phyloP scores from a whole-genome alignment of 2,113 vertebrate genomes.

The Pomatostomus ruficeps region DNA sequence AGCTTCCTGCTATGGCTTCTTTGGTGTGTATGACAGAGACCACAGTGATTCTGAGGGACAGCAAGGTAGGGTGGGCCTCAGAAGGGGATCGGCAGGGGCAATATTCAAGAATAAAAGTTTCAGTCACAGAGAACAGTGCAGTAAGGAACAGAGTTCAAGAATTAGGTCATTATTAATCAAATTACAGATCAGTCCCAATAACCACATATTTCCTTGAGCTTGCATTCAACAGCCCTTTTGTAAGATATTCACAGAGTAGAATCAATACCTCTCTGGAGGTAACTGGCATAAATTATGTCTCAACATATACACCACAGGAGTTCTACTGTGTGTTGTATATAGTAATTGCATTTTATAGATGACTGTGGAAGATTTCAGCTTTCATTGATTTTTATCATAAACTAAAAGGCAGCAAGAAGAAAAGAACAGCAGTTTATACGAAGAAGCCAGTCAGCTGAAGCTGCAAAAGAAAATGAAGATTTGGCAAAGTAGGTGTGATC shows the following conservation, averaged over 20 bases:
- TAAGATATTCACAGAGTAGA: constrained; percentile 77
- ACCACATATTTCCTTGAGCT: constrained; percentile 73
- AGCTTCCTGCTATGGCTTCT: not conserved
- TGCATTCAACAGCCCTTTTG: constrained; percentile 71
- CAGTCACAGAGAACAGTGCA: constrained; percentile 15
- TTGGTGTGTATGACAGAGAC: not conserved
- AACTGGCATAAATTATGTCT: constrained; percentile 84
- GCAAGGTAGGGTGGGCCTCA: not conserved
- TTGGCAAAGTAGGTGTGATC: constrained; percentile 53
- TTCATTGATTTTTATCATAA: constrained; percentile 86
- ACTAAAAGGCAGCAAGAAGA: constrained; percentile 75
- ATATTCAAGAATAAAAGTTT: constrained; percentile 18
- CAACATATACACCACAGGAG: constrained; percentile 76
- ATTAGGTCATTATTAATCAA: constrained; percentile 78
- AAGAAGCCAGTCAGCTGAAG: constrained; percentile 73
- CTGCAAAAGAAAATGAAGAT: constrained; percentile 73
- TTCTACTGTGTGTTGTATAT: constrained; percentile 78
- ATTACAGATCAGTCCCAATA: constrained; percentile 75
- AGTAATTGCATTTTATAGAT: constrained; percentile 86
- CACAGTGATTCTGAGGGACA: not conserved
- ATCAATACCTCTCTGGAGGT: constrained; percentile 84
- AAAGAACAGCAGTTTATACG: constrained; percentile 71
- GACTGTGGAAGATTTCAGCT: constrained; percentile 79
- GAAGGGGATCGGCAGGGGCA: not conserved
- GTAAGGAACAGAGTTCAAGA: constrained; percentile 61